Base-by-base conservation (phyloP, 2,888 invertebrate genomes). In the Desoria tigrina region DNA sequence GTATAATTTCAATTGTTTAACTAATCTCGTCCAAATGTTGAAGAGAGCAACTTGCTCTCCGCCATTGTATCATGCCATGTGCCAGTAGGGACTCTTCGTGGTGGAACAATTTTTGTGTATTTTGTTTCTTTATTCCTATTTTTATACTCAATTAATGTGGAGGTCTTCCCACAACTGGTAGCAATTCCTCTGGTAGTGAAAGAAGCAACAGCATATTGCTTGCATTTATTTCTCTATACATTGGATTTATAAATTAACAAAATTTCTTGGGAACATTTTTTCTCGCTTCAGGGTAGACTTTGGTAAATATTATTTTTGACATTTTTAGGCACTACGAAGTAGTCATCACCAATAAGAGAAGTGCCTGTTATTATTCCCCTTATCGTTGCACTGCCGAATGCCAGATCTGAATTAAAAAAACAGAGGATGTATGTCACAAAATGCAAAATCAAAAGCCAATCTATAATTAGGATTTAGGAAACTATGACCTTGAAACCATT, bases 371-470 rank as follows among this genome's bases (percentile, higher is more conserved):
- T n/a, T n/a, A n/a, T n/a, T n/a, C n/a, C 42, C 56, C 26, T 11
- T 42, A 27, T 42, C 32, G 49, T 62, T 62, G 45, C 56, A 55
- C 23, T 56, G 49, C 6, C 62, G 26, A 21, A 62, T 27, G 1
- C 28, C 62, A 2, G 62, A 55, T 28, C 62, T 16, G 45, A 62
- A 62, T 7, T n/a, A n/a, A n/a, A 62, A 23, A 49, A 62, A 62
- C n/a, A 62, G 27, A n/a, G 62, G 62, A 18, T 55, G 55, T 2
- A 62, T 32, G 21, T 45, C 27, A 37, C 21, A 28, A 28, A 62
- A 56, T 2, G 56, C 32, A 16, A 62, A 55, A 16, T 49, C 32
- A 24, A 26, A 56, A 18, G 62, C 62, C 42, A 62, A 24, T 9
- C 2, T 42, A 16, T 51, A 42, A 24, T 61, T 61, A 42, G 32